These are phyloP conservation scores for Trididemnum miniatum DNA, from an alignment of 23 tunicate species.

Conservation along the genomic window DNA sequence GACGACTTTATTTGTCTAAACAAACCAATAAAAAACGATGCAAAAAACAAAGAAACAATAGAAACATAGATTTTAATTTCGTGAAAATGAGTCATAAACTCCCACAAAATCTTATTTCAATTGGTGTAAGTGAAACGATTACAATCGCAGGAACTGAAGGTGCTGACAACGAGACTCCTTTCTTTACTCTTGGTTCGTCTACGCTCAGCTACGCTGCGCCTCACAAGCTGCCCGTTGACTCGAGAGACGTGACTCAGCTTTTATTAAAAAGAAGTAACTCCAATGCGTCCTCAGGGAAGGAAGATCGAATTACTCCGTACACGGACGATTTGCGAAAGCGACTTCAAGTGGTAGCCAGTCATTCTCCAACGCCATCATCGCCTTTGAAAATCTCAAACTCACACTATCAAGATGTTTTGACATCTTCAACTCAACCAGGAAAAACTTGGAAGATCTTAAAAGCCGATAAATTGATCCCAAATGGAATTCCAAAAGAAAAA, in stretches of 20 bases:
- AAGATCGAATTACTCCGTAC: slow-evolving; percentile 43
- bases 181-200: not conserved
- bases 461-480: too few species aligned
- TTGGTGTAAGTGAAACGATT: too few species aligned
- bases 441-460: not conserved
- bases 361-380: slow-evolving; percentile 24
- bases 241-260: not conserved
- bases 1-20: too few species aligned
- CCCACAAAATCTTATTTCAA: too few species aligned
- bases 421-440: not conserved
- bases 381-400: too few species aligned
- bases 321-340: slow-evolving; percentile 70
- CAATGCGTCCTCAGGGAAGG: slow-evolving; percentile 8
- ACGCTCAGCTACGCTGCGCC: not conserved
- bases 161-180: not conserved
- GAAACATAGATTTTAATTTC: too few species aligned
- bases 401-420: not conserved
- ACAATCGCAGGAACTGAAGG: slow-evolving; percentile 26
- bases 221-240: not conserved
- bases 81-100: too few species aligned
- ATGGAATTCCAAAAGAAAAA: too few species aligned
- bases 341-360: slow-evolving; percentile 39
- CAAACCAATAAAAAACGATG: too few species aligned
- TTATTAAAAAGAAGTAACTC: not conserved
- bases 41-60: too few species aligned